Evolutionary conservation across 2,797 vertebrate species (phyloP).

Genomic region (Acrossocheilus fasciatus): DNA sequence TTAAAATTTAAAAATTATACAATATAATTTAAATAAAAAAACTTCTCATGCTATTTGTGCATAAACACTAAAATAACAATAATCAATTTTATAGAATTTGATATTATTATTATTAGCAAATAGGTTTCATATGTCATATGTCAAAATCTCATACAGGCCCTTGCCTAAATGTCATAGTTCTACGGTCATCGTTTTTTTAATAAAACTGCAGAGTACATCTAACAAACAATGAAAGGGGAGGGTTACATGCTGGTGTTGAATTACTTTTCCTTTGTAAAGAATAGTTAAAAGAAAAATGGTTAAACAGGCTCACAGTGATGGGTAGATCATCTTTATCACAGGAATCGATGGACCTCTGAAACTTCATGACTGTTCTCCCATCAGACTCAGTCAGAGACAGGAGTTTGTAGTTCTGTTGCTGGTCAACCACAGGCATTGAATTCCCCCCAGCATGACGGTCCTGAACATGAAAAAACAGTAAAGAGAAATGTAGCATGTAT

Average conservation of each 20-base stretch:
- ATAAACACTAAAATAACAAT: too few relatives aligned
- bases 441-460: conserved; percentile 75
- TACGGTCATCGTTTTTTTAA: not conserved
- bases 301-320: conserved; percentile 75
- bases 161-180: not conserved
- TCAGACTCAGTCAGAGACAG: conserved; percentile 74
- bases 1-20: too few relatives aligned
- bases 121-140: too few relatives aligned
- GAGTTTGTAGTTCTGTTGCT: conserved; percentile 80
- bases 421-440: conserved; percentile 70
- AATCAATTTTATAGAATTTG: too few relatives aligned
- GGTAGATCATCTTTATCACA: conserved; percentile 78
- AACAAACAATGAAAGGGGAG: not conserved
- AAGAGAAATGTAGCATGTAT: not conserved
- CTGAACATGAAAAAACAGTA: conserved; percentile 63
- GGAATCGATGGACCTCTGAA: conserved; percentile 70
- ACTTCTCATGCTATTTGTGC: too few relatives aligned
- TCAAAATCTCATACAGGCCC: too few relatives aligned
- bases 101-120: too few relatives aligned
- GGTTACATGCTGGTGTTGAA: not conserved
- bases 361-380: conserved; percentile 76
- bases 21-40: too few relatives aligned
- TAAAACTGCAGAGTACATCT: not conserved
- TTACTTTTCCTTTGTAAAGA: not conserved
- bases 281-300: not conserved